These are phyloP conservation scores for Sorex maritimensis DNA, from an alignment of 2,797 vertebrate genomes.

Conservation along the genomic window DNA sequence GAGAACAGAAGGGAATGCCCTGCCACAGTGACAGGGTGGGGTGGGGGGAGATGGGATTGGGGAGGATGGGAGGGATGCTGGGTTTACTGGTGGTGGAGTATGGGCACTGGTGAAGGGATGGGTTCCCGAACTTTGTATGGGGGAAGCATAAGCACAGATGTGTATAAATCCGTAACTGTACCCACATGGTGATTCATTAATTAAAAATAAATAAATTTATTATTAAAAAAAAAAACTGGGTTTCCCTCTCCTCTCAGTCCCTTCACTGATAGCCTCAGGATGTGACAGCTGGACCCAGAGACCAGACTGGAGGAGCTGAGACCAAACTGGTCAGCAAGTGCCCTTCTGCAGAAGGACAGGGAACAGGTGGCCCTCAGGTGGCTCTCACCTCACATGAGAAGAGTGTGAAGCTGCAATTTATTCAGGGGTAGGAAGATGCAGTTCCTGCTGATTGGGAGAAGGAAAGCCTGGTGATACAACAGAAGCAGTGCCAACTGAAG, in stretches of 20 bases:
- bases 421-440: background rate
- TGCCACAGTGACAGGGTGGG: no score
- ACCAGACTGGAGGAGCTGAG: background rate
- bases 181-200: no score
- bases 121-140: no score
- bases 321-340: background rate
- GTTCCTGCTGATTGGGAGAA: constrained; percentile 47
- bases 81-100: no score
- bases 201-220: no score
- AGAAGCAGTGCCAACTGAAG: background rate
- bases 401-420: background rate
- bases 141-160: no score
- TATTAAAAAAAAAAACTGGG: no score
- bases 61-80: no score
- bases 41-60: no score
- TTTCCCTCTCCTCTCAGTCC: fast-evolving
- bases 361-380: background rate
- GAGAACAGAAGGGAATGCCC: no score
- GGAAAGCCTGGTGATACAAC: background rate
- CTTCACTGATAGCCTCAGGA: background rate
- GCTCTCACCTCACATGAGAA: background rate
- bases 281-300: background rate
- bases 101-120: no score
- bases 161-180: no score
- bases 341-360: constrained; percentile 38